Evolutionary conservation across 2,113 vertebrate genomes (phyloP).

Genomic region (Hystrix brachyura): DNA sequence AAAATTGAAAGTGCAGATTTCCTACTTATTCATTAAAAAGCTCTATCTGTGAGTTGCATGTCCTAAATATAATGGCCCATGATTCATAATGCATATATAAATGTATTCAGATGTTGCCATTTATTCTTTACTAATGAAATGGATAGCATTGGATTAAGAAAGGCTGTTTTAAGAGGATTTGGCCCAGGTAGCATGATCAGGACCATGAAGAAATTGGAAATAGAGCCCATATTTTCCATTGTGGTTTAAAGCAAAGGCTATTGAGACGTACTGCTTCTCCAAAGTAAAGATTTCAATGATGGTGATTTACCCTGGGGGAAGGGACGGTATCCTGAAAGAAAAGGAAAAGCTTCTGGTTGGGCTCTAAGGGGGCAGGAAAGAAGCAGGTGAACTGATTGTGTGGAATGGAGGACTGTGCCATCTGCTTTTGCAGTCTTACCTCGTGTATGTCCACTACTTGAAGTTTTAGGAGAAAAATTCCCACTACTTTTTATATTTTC

Average conservation of each 20-base stretch:
- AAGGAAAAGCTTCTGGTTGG: not conserved
- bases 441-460: constrained; percentile 57
- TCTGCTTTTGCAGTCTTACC: constrained; percentile 44
- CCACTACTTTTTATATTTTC: constrained; percentile 23
- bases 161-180: constrained; percentile 12
- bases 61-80: not conserved
- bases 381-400: not conserved
- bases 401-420: not conserved
- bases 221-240: not conserved
- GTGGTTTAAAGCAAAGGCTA: constrained; percentile 31
- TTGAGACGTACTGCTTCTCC: constrained; percentile 40
- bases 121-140: constrained; percentile 58
- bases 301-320: not conserved
- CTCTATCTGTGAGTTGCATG: not conserved
- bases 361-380: constrained; percentile 33
- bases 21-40: constrained; percentile 37
- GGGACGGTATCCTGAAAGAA: not conserved
- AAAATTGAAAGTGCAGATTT: constrained; percentile 30
- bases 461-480: constrained; percentile 30
- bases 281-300: constrained; percentile 11
- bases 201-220: constrained; percentile 14
- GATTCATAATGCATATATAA: constrained; percentile 43
- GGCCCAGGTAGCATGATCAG: not conserved
- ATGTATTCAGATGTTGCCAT: not conserved
- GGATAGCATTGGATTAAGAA: not conserved